phyloP scores from a whole-genome alignment of 92 coral and sea anemone genomes.

The Siderastrea radians region DNA sequence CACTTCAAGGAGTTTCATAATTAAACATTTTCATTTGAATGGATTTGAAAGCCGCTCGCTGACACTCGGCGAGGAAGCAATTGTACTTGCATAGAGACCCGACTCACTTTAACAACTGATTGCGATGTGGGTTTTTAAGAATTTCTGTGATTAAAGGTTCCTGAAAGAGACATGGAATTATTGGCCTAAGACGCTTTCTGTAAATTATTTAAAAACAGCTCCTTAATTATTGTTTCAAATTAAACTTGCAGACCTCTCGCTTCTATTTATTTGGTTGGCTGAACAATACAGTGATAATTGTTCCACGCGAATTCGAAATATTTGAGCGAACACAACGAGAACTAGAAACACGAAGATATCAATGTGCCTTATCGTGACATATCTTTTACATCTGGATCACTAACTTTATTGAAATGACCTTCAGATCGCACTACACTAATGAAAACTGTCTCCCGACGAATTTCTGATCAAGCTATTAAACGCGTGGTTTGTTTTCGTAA shows the following conservation, averaged over 20 bases:
- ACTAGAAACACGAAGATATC: not conserved
- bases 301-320: not conserved
- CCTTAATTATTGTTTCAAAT: constrained; percentile 2
- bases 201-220: constrained; percentile 8
- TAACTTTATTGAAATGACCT: too few species aligned
- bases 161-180: too few species aligned
- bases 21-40: constrained; percentile 8
- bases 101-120: not conserved
- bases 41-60: not conserved
- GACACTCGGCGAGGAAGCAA: not conserved
- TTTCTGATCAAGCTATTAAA: not conserved
- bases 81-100: constrained; percentile 1
- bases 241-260: constrained; percentile 4
- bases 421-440: not conserved
- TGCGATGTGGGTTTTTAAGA: not conserved
- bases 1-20: not conserved
- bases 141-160: too few species aligned
- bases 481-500: constrained; percentile 8
- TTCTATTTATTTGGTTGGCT: not conserved
- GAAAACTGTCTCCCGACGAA: not conserved
- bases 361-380: not conserved
- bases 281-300: not conserved
- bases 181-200: not conserved
- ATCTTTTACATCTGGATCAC: not conserved
- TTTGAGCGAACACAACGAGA: not conserved